Conservation (phyloP, 2,113 vertebrate species). For the Xyrauchen texanus region DNA sequence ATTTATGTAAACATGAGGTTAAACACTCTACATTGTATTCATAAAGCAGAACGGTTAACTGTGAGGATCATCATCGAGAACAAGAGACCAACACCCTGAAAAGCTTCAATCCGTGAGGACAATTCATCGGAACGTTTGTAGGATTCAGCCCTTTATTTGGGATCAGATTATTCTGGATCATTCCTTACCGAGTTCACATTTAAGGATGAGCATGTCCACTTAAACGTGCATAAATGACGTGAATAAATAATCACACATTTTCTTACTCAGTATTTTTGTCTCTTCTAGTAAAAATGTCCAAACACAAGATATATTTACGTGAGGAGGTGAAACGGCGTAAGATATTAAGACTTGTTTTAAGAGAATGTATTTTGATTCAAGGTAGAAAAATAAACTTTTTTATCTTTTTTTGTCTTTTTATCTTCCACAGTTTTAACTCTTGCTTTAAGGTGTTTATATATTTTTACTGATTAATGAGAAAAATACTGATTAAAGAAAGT, state of each 20-base stretch:
- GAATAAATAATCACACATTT: neutral
- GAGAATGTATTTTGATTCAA: no score
- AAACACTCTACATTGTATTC: slow-evolving; percentile 10
- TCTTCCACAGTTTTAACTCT: no score
- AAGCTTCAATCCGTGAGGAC: neutral
- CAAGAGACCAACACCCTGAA: neutral
- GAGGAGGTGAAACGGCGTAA: no score
- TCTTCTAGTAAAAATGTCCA: no score
- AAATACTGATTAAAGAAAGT: no score
- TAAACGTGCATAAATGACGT: neutral
- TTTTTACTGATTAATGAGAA: no score
- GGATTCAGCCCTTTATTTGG: neutral
- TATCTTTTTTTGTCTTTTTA: no score
- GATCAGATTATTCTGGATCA: neutral
- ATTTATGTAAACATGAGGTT: slow-evolving; percentile 48
- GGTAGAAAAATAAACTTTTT: no score
- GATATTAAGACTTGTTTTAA: no score
- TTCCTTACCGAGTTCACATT: slow-evolving; percentile 9
- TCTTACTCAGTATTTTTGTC: neutral
- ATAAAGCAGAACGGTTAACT: neutral
- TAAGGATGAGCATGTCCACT: neutral
- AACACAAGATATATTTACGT: no score
- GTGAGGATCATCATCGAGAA: slow-evolving; percentile 7
- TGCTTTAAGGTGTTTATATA: no score
- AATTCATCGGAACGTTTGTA: neutral